Percentiles rank a stretch among this genome's conserved stretches.
Conservation (phyloP, 2,888 invertebrate genomes). For the Harpagoxenus sublaevis region DNA sequence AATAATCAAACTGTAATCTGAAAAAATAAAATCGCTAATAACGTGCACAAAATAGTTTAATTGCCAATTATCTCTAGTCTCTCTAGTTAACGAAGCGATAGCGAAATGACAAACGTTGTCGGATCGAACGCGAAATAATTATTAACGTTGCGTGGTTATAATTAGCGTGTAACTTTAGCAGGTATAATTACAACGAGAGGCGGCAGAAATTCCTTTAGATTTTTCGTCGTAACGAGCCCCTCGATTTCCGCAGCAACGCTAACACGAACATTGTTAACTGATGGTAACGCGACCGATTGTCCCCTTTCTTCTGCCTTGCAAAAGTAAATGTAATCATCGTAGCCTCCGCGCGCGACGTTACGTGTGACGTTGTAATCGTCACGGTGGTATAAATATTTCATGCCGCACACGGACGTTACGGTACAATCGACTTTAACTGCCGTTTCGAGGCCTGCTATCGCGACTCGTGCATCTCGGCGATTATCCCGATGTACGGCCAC, state of each 20-base stretch:
- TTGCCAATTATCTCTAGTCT: not conserved
- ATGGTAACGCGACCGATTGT: conserved; percentile 52
- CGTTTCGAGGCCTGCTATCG: conserved; percentile 73
- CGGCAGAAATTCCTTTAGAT: conserved; percentile 36
- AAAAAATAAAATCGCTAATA: not conserved
- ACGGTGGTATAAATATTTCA: conserved; percentile 77
- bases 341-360: conserved; percentile 61
- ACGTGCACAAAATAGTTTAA: not conserved
- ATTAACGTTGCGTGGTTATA: conserved; percentile 23
- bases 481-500: conserved; percentile 60
- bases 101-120: not conserved
- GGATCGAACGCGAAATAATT: conserved; percentile 21
- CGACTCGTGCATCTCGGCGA: conserved; percentile 77
- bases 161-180: conserved; percentile 26
- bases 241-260: conserved; percentile 26
- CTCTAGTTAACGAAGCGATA: not conserved
- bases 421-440: conserved; percentile 74
- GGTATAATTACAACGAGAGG: conserved; percentile 32
- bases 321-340: conserved; percentile 80
- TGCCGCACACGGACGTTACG: conserved; percentile 65
- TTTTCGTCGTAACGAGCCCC: conserved; percentile 26
- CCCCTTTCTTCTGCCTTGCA: conserved; percentile 22
- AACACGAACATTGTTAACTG: conserved; percentile 48
- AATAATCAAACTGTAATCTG: not conserved
- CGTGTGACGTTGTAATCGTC: conserved; percentile 75